Evolutionary conservation across 2,113 vertebrate genomes (phyloP).

Genomic region (Engraulis encrasicolus): DNA sequence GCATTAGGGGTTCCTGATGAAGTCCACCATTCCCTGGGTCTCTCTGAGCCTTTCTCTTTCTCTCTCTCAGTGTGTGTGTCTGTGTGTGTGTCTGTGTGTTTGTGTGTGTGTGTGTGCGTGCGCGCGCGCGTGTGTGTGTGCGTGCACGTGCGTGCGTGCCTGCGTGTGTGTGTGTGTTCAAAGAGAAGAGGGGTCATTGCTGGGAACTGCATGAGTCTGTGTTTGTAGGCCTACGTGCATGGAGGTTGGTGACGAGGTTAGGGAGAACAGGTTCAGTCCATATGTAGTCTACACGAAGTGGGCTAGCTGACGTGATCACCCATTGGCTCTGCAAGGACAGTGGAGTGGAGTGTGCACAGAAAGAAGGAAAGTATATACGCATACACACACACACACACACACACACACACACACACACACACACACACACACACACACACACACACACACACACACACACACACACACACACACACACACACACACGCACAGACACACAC

Average conservation of each 20-base stretch:
- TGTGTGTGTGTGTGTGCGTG: constrained; percentile 10
- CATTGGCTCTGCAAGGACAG: too few species aligned
- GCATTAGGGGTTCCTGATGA: constrained; percentile 69
- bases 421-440: too few species aligned
- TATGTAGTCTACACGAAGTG: neutral
- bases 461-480: too few species aligned
- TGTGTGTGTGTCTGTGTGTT: constrained; percentile 24
- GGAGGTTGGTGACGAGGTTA: neutral
- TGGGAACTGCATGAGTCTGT: neutral
- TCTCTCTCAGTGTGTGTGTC: constrained; percentile 8
- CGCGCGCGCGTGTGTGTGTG: neutral
- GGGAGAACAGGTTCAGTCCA: neutral
- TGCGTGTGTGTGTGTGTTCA: neutral
- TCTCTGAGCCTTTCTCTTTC: neutral
- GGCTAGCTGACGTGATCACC: neutral
- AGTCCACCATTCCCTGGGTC: constrained; percentile 55
- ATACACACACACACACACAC: too few species aligned
- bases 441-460: too few species aligned
- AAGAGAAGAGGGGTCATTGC: neutral
- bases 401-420: too few species aligned
- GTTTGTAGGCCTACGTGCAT: neutral
- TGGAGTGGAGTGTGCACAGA: too few species aligned
- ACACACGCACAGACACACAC: too few species aligned
- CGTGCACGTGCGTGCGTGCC: neutral
- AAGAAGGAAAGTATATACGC: too few species aligned